phyloP scores from a whole-genome alignment of 2,113 vertebrate species.

The Bungarus multicinctus region DNA sequence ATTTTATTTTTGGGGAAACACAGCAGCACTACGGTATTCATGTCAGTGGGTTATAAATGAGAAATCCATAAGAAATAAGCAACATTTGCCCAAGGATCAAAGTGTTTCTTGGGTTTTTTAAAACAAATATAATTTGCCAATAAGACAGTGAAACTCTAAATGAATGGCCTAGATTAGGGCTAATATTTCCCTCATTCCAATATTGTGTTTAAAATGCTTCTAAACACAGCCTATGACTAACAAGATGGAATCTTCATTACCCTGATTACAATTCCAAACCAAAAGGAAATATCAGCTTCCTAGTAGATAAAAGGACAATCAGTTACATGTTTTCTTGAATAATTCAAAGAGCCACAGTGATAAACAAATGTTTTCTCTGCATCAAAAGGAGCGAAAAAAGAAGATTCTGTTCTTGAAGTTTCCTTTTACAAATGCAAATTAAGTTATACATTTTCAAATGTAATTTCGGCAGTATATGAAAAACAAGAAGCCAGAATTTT shows the following conservation, averaged over 20 bases:
- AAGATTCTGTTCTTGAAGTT: slow-evolving; percentile 6
- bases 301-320: slow-evolving; percentile 67
- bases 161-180: background rate
- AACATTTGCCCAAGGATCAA: background rate
- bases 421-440: background rate
- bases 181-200: background rate
- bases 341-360: slow-evolving; percentile 66
- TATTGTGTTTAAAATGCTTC: background rate
- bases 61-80: too few relatives aligned
- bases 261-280: slow-evolving; percentile 57
- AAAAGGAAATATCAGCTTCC: slow-evolving; percentile 60
- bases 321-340: slow-evolving; percentile 68
- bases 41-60: too few relatives aligned
- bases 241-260: slow-evolving; percentile 64
- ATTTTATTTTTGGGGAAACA: too few relatives aligned
- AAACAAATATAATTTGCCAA: background rate
- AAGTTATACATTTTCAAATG: background rate
- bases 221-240: slow-evolving; percentile 12
- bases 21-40: too few relatives aligned
- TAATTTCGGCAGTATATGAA: too few relatives aligned
- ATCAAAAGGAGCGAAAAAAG: slow-evolving; percentile 48
- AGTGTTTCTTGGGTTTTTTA: background rate
- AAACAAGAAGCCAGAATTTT: too few relatives aligned
- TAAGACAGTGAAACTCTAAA: background rate
- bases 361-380: slow-evolving; percentile 63